A percentile compares a stretch with the other conserved stretches of the same genome.
Evolutionary conservation across 2,113 vertebrate species (phyloP).

Genomic region (Cephalopterus ornatus): DNA sequence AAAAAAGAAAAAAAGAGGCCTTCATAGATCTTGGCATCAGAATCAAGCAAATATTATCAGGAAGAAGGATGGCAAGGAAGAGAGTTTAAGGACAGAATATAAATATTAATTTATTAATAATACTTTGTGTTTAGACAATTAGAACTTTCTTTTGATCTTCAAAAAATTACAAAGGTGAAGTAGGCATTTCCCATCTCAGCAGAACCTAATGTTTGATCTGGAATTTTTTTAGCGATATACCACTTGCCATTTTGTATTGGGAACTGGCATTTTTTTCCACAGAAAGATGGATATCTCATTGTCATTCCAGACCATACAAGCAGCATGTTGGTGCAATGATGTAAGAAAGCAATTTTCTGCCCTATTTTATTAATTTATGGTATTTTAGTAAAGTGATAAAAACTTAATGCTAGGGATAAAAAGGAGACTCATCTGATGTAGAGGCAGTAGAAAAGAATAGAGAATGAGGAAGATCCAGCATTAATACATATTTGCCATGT

Average conservation of each 20-base stretch:
- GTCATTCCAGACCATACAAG: conserved; percentile 59
- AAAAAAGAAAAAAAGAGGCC: neutral
- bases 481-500: neutral
- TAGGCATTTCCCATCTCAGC: neutral
- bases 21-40: conserved; percentile 47
- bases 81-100: neutral
- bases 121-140: conserved; percentile 16
- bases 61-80: conserved; percentile 17
- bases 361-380: conserved; percentile 67
- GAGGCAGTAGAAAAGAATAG: conserved; percentile 3
- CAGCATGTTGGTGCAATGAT: conserved; percentile 50
- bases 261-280: conserved; percentile 15
- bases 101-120: conserved; percentile 42
- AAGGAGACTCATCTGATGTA: conserved; percentile 12
- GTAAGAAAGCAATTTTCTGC: conserved; percentile 70
- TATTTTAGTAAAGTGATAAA: conserved; percentile 69
- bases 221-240: neutral
- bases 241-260: neutral
- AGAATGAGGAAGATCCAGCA: neutral
- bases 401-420: conserved; percentile 56
- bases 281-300: conserved; percentile 62
- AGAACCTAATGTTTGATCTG: neutral
- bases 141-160: conserved; percentile 49
- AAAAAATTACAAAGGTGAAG: neutral
- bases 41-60: conserved; percentile 38